Conservation (phyloP, 2,113 vertebrate species). For the Pteronura brasiliensis region DNA sequence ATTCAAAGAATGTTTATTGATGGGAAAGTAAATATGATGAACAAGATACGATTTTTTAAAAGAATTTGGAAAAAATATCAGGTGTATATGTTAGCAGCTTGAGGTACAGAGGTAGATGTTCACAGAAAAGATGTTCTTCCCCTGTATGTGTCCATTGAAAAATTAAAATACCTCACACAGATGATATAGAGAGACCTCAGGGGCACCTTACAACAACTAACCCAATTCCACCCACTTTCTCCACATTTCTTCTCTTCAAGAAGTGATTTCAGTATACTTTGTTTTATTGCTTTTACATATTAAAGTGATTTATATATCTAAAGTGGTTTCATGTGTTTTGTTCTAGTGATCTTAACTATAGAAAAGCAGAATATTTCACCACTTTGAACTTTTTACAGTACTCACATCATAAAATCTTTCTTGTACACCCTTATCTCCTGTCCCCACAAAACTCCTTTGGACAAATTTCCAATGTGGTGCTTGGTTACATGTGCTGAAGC, state of each 20-base stretch:
- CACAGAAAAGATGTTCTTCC: background rate
- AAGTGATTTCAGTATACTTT: background rate
- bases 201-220: background rate
- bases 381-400: slow-evolving; percentile 21
- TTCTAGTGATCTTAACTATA: slow-evolving; percentile 30
- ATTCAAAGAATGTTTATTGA: background rate
- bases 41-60: background rate
- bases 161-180: background rate
- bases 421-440: background rate
- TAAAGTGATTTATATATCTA: background rate
- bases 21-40: background rate
- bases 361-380: background rate
- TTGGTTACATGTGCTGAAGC: background rate
- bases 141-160: background rate
- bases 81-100: background rate
- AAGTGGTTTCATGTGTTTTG: background rate
- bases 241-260: background rate
- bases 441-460: background rate
- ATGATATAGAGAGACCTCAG: background rate
- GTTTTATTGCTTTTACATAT: background rate
- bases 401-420: background rate
- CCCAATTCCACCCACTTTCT: background rate
- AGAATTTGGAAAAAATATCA: background rate
- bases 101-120: background rate
- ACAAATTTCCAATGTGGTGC: background rate